A percentile compares a stretch with the other conserved stretches of the same genome.
phyloP scores from a whole-genome alignment of 2,888 invertebrate species.

The Drosophila mayaguana region DNA sequence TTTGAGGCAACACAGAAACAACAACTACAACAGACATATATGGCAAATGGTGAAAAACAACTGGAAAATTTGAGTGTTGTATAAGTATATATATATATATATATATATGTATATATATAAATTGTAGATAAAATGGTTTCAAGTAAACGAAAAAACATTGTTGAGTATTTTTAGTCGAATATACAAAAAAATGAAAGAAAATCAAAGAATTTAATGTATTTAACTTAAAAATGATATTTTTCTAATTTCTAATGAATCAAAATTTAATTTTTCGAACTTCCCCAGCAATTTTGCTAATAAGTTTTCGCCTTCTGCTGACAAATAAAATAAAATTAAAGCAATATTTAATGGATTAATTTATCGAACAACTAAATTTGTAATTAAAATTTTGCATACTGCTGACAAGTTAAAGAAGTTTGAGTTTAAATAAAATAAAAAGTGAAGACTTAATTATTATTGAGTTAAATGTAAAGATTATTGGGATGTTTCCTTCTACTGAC shows the following conservation, averaged over 20 bases:
- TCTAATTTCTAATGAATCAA: neutral
- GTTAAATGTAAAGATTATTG: no score
- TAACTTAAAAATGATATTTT: conserved; percentile 1
- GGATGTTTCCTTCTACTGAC: neutral
- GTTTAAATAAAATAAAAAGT: no score
- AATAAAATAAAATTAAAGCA: conserved; percentile 10
- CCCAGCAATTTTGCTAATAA: neutral
- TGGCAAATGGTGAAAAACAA: conserved; percentile 76
- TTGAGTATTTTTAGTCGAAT: conserved; percentile 84
- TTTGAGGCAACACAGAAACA: conserved; percentile 14
- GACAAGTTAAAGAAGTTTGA: neutral
- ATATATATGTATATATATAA: conserved; percentile 43
- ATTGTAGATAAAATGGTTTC: conserved; percentile 84
- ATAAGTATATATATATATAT: conserved; percentile 24
- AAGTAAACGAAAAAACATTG: conserved; percentile 83
- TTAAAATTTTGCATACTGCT: neutral
- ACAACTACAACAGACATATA: conserved; percentile 55
- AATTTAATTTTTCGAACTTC: neutral
- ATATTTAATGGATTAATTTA: neutral
- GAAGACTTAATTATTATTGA: no score
- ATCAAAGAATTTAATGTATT: conserved; percentile 40
- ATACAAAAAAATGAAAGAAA: conserved; percentile 22
- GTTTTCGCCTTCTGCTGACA: conserved; percentile 69
- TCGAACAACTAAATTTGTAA: neutral
- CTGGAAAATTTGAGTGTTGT: conserved; percentile 47